Evolutionary conservation across 2,797 vertebrate genomes (phyloP).

Genomic region (Lagodon rhomboides): DNA sequence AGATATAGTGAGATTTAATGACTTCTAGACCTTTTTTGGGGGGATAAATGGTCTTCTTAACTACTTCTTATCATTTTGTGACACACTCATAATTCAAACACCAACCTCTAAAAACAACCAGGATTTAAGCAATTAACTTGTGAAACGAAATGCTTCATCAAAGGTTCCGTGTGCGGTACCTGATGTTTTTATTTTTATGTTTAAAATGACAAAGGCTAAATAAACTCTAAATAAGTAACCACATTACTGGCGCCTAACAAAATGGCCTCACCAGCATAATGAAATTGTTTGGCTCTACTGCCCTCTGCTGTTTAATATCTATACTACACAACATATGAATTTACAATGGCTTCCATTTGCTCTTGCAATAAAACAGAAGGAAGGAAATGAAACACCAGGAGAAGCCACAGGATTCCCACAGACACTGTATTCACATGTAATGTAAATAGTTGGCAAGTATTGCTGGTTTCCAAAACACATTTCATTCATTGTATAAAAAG

Average conservation of each 20-base stretch:
- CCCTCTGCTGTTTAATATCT: slow-evolving; percentile 66
- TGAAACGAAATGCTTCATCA: not conserved
- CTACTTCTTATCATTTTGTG: not conserved
- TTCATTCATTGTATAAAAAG: not conserved
- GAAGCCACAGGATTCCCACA: not conserved
- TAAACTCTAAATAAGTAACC: not conserved
- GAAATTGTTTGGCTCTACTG: slow-evolving; percentile 39
- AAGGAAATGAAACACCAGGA: not conserved
- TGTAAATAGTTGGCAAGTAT: not conserved
- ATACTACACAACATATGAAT: slow-evolving; percentile 17
- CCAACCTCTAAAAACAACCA: not conserved
- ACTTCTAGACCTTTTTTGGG: not conserved
- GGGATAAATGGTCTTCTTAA: not conserved
- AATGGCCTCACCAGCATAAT: slow-evolving; percentile 33
- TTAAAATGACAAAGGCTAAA: not conserved
- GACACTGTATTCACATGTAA: not conserved
- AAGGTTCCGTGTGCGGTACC: not conserved
- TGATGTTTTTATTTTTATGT: not conserved
- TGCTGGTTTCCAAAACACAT: not conserved
- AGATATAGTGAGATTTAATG: not conserved
- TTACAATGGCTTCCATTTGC: not conserved
- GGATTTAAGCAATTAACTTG: not conserved
- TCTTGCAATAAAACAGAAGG: not conserved
- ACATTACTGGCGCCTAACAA: slow-evolving; percentile 25
- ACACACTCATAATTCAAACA: not conserved